Percentiles rank a stretch among this genome's conserved stretches.
These are phyloP conservation scores for Scaptomyza caliginosa DNA, from an alignment of 2,888 invertebrate genomes.

Conservation along the genomic window DNA sequence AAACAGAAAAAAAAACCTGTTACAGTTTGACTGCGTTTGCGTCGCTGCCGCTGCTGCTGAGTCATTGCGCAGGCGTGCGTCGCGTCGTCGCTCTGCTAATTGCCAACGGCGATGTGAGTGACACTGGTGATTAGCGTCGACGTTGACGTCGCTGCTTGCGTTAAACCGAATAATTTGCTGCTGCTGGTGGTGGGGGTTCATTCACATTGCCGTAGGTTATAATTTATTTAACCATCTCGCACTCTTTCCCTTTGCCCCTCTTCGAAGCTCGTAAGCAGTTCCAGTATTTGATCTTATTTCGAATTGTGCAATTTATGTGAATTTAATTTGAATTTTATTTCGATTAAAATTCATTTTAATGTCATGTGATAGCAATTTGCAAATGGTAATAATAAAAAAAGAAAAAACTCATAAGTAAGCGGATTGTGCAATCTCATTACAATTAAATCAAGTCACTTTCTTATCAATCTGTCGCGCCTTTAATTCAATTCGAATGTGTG, in stretches of 20 bases:
- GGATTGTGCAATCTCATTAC: slow-evolving; percentile 26
- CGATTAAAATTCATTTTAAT: slow-evolving; percentile 19
- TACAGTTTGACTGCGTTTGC: slow-evolving; percentile 56
- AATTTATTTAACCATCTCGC: slow-evolving; percentile 13
- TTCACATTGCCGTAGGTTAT: slow-evolving; percentile 73
- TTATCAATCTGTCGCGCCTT: slow-evolving; percentile 47
- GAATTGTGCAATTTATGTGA: slow-evolving; percentile 30
- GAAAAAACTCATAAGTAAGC: slow-evolving; percentile 24
- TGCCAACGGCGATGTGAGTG: slow-evolving; percentile 62
- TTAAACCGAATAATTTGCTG: slow-evolving; percentile 71
- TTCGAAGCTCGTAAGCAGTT: slow-evolving; percentile 10
- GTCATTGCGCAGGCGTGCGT: slow-evolving; percentile 66
- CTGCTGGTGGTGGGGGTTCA: slow-evolving; percentile 43
- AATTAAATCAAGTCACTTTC: slow-evolving; percentile 36
- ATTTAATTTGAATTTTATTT: slow-evolving; percentile 42
- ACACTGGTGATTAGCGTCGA: slow-evolving; percentile 73
- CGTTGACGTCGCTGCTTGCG: slow-evolving; percentile 20
- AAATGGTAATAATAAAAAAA: neutral
- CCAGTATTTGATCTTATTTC: neutral
- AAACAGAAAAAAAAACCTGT: slow-evolving; percentile 55
- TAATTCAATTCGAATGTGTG: slow-evolving; percentile 26
- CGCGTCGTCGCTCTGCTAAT: slow-evolving; percentile 64
- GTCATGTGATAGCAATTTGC: neutral
- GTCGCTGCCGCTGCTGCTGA: slow-evolving; percentile 44
- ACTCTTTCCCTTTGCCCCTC: neutral